Conservation (phyloP, 2,888 invertebrate genomes). For the Oegoconia quadripuncta region DNA sequence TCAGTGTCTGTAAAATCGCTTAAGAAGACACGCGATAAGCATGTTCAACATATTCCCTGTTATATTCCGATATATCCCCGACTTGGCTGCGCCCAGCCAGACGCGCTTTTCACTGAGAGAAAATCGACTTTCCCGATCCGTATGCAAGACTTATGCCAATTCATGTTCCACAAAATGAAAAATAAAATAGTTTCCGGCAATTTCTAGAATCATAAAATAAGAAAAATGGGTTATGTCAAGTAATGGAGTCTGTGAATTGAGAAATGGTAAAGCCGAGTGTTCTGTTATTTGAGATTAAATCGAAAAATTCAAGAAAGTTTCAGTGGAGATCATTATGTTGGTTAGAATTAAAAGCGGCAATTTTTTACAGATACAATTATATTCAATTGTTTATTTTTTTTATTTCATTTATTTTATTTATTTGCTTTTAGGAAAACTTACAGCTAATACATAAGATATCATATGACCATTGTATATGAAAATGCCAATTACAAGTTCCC, state of each 20-base stretch:
- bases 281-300: too few relatives aligned
- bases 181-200: slow-evolving; percentile 18
- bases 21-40: slow-evolving; percentile 15
- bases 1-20: slow-evolving; percentile 9
- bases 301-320: too few relatives aligned
- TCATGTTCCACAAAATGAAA: slow-evolving; percentile 25
- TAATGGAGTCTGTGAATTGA: not conserved
- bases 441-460: too few relatives aligned
- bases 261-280: not conserved
- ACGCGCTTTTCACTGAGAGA: slow-evolving; percentile 24
- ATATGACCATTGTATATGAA: too few relatives aligned
- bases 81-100: slow-evolving; percentile 29
- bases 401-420: too few relatives aligned
- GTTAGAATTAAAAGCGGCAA: too few relatives aligned
- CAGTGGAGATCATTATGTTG: too few relatives aligned
- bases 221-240: not conserved
- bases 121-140: slow-evolving; percentile 34
- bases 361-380: too few relatives aligned
- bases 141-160: slow-evolving; percentile 27
- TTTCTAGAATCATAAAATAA: not conserved
- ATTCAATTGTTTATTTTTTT: too few relatives aligned
- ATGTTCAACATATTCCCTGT: slow-evolving; percentile 15
- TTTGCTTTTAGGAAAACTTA: too few relatives aligned
- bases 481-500: too few relatives aligned
- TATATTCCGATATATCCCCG: slow-evolving; percentile 20